Conservation (phyloP, 2,113 vertebrate species). For the Lepisosteus osseus region DNA sequence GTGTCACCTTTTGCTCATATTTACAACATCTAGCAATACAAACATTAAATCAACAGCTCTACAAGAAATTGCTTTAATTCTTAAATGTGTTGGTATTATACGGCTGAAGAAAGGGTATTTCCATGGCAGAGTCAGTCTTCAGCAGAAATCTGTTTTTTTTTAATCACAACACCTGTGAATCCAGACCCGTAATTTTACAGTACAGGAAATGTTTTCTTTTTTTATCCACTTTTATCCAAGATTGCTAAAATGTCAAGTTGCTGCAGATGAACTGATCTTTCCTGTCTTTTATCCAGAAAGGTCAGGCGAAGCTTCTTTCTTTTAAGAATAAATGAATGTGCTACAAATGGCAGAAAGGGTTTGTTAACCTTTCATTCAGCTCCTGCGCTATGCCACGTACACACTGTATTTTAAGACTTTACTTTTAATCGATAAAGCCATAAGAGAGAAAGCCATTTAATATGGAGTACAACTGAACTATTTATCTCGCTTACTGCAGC, state of each 20-base stretch:
- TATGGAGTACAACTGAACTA: slow-evolving; percentile 25
- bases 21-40: neutral
- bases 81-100: neutral
- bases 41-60: slow-evolving; percentile 25
- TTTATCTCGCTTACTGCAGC: neutral
- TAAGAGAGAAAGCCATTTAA: slow-evolving; percentile 44
- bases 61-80: slow-evolving; percentile 1
- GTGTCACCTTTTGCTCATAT: slow-evolving; percentile 24
- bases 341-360: slow-evolving; percentile 56
- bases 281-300: slow-evolving; percentile 61
- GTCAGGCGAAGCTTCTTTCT: slow-evolving; percentile 62
- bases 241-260: slow-evolving; percentile 72
- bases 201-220: slow-evolving; percentile 46
- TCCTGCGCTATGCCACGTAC: slow-evolving; percentile 39
- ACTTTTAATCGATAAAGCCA: slow-evolving; percentile 47
- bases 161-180: neutral
- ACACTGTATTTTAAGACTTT: slow-evolving; percentile 35
- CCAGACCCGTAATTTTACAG: slow-evolving; percentile 7
- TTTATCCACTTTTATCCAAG: slow-evolving; percentile 44
- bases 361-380: slow-evolving; percentile 59
- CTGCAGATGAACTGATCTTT: slow-evolving; percentile 61
- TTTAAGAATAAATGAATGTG: slow-evolving; percentile 61
- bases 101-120: neutral
- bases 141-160: slow-evolving; percentile 24
- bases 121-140: neutral